Evolutionary conservation across 2,113 vertebrate species (phyloP).

Genomic region (Calyptommatus sinebrachiatus): DNA sequence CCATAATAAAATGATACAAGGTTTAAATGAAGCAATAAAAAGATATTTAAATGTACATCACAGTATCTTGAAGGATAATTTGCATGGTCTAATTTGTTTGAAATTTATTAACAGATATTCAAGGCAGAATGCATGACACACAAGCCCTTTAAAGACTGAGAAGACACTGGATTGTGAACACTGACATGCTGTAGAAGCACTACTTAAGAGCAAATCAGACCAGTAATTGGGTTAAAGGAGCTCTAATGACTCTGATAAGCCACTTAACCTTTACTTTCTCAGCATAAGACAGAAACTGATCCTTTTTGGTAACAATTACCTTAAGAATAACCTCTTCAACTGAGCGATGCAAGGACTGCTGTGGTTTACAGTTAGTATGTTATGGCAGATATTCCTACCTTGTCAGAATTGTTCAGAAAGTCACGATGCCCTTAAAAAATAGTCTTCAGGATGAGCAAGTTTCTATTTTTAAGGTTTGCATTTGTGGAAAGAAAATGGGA

Average conservation of each 20-base stretch:
- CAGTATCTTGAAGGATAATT: too few relatives aligned
- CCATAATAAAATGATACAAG: neutral
- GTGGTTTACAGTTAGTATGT: neutral
- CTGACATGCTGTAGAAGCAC: fast-evolving
- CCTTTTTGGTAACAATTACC: neutral
- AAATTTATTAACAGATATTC: neutral
- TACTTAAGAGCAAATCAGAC: fast-evolving
- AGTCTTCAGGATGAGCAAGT: neutral
- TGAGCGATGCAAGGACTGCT: neutral
- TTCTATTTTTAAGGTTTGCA: neutral
- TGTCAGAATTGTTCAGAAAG: neutral
- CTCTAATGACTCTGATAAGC: constrained; percentile 22
- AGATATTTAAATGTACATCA: too few relatives aligned
- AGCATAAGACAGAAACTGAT: neutral
- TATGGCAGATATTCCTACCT: neutral
- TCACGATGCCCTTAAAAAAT: neutral
- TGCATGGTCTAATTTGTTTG: too few relatives aligned
- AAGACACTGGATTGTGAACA: fast-evolving
- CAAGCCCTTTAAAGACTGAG: neutral
- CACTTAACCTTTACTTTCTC: constrained; percentile 26
- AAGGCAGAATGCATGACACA: neutral
- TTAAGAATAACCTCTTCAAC: fast-evolving
- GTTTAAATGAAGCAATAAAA: too few relatives aligned
- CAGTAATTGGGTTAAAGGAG: neutral
- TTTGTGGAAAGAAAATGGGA: neutral